Percentiles rank a stretch among this genome's conserved stretches.
Conservation (phyloP, 2,888 invertebrate genomes). For the Stenurella melanura region DNA sequence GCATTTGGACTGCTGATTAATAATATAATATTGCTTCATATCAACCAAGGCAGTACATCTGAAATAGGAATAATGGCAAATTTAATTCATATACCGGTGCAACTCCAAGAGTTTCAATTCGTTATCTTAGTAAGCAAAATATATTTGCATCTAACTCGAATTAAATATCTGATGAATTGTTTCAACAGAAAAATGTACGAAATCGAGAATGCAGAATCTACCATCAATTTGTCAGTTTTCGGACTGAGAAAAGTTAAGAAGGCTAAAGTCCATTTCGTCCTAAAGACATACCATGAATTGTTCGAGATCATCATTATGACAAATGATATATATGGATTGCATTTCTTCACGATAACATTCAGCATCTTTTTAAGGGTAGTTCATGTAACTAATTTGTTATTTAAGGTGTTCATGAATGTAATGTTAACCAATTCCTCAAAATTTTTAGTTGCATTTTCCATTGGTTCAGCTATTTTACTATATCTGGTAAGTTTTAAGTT, state of each 20-base stretch:
- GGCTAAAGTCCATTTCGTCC: not conserved
- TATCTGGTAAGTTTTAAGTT: not conserved
- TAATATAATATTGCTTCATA: no score
- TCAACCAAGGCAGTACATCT: no score
- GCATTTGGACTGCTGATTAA: no score
- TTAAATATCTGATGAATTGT: no score
- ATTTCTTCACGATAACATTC: not conserved
- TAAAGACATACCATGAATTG: not conserved
- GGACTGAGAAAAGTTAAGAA: not conserved
- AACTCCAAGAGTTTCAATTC: no score
- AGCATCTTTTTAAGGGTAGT: not conserved
- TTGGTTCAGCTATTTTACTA: not conserved
- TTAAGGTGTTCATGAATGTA: not conserved
- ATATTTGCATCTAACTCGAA: no score
- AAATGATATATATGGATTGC: not conserved
- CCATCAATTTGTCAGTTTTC: no score
- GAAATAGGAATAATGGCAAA: no score
- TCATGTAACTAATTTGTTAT: not conserved
- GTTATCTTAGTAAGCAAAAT: no score
- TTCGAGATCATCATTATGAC: slow-evolving; percentile 8
- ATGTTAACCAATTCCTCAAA: not conserved
- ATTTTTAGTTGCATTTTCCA: not conserved
- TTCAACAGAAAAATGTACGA: no score
- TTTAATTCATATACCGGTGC: no score
- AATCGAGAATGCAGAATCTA: no score